These are phyloP conservation scores for Heterohyrax brucei DNA, from an alignment of 2,797 vertebrate genomes.

Conservation along the genomic window DNA sequence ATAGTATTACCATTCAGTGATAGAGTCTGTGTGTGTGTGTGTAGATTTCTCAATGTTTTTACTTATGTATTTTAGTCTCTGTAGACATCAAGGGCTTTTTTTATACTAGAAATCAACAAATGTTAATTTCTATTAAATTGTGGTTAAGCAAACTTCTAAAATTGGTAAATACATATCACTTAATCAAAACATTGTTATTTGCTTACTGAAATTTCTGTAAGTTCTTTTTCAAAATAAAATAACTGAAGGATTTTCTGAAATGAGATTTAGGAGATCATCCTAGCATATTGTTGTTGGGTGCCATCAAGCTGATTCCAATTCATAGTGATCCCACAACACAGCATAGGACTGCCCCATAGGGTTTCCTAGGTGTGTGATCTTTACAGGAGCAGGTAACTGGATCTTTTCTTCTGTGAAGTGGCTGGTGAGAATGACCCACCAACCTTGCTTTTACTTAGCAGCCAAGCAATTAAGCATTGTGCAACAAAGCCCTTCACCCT, in stretches of 20 bases:
- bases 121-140: constrained; percentile 60
- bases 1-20: background rate
- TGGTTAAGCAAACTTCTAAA: constrained; percentile 54
- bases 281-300: background rate
- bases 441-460: background rate
- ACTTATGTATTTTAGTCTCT: background rate
- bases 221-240: constrained; percentile 71
- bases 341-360: background rate
- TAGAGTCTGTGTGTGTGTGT: background rate
- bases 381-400: background rate
- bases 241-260: constrained; percentile 54
- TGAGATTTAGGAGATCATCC: constrained; percentile 17
- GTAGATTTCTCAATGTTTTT: background rate
- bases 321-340: no score
- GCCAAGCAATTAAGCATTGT: background rate
- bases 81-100: rapidly evolving
- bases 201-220: constrained; percentile 16
- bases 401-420: background rate
- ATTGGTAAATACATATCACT: constrained; percentile 55
- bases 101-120: constrained; percentile 80
- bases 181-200: constrained; percentile 55
- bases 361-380: background rate
- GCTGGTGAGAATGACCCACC: background rate
- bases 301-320: background rate
- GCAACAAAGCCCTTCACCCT: background rate